These are phyloP conservation scores for Anoplolepis gracilipes DNA, from an alignment of 1,140 invertebrate species.

Conservation along the genomic window DNA sequence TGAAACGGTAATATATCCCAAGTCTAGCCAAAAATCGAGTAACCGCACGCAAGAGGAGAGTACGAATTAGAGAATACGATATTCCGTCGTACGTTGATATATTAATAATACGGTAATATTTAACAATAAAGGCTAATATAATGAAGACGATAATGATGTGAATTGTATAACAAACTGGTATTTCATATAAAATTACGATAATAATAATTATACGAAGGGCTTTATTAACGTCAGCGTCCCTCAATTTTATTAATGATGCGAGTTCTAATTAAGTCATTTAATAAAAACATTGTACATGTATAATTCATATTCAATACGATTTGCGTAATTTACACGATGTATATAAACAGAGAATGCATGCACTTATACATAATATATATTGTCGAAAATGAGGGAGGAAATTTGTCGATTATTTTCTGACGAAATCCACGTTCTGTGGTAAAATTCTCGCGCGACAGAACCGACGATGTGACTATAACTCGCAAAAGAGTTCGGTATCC, in stretches of 20 bases:
- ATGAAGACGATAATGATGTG: slow-evolving; percentile 25
- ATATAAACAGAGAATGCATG: slow-evolving; percentile 15
- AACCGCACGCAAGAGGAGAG: neutral
- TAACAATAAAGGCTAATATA: slow-evolving; percentile 24
- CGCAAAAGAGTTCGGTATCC: slow-evolving; percentile 74
- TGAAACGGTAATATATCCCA: neutral
- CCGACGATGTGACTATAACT: slow-evolving; percentile 60
- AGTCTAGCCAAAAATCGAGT: neutral
- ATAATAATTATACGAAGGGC: slow-evolving; percentile 21
- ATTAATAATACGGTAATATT: slow-evolving; percentile 19
- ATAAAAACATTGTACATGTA: slow-evolving; percentile 9
- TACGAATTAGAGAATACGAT: neutral
- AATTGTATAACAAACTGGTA: slow-evolving; percentile 35
- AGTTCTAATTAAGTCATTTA: slow-evolving; percentile 31
- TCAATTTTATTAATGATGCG: slow-evolving; percentile 31
- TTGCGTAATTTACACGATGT: neutral
- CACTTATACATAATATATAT: neutral
- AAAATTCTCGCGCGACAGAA: slow-evolving; percentile 47
- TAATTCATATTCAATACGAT: neutral
- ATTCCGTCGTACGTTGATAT: neutral
- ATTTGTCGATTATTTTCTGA: slow-evolving; percentile 56
- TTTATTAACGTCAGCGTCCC: slow-evolving; percentile 12
- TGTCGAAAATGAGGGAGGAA: neutral
- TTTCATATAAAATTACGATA: slow-evolving; percentile 31
- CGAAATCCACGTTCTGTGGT: slow-evolving; percentile 16